These are phyloP conservation scores for Chloroclysta siterata DNA, from an alignment of 2,888 invertebrate genomes.

Conservation along the genomic window DNA sequence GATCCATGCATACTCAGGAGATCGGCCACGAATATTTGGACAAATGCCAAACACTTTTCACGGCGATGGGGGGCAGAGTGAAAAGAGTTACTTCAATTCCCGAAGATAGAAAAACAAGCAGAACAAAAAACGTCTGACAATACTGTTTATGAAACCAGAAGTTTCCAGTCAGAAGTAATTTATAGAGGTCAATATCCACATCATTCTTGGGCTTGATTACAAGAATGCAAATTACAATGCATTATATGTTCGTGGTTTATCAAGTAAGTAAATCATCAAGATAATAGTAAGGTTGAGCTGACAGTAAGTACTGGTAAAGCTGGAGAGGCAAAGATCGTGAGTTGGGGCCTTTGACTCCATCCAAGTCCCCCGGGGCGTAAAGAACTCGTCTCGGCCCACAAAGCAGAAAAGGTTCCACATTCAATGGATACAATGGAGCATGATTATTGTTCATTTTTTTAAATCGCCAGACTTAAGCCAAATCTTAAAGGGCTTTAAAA, in stretches of 20 bases:
- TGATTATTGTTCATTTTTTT: conserved; percentile 39
- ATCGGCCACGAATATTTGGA: conserved; percentile 65
- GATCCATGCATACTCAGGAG: conserved; percentile 73
- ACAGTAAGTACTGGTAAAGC: conserved; percentile 52
- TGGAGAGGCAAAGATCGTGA: conserved; percentile 60
- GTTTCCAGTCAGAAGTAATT: not conserved
- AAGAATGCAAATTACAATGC: conserved; percentile 1
- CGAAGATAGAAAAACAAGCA: conserved; percentile 49
- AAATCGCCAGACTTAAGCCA: conserved; percentile 29
- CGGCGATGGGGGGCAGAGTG: conserved; percentile 48
- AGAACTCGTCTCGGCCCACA: conserved; percentile 57
- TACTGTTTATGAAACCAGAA: conserved; percentile 3
- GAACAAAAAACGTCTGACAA: conserved; percentile 9
- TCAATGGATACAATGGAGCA: conserved; percentile 32
- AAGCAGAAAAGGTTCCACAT: conserved; percentile 38
- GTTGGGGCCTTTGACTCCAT: conserved; percentile 64
- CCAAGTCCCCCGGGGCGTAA: conserved; percentile 58
- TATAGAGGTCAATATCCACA: conserved; percentile 6
- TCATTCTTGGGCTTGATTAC: not conserved
- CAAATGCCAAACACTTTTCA: conserved; percentile 67
- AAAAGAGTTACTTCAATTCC: conserved; percentile 60
- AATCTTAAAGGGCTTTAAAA: conserved; percentile 22
- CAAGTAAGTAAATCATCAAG: conserved; percentile 45
- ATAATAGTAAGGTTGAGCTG: conserved; percentile 39
- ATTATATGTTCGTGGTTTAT: conserved; percentile 1